Evolutionary conservation across 2,113 vertebrate genomes (phyloP), one percentile per base, ranked within the genome.

Genomic region (Naja naja): DNA sequence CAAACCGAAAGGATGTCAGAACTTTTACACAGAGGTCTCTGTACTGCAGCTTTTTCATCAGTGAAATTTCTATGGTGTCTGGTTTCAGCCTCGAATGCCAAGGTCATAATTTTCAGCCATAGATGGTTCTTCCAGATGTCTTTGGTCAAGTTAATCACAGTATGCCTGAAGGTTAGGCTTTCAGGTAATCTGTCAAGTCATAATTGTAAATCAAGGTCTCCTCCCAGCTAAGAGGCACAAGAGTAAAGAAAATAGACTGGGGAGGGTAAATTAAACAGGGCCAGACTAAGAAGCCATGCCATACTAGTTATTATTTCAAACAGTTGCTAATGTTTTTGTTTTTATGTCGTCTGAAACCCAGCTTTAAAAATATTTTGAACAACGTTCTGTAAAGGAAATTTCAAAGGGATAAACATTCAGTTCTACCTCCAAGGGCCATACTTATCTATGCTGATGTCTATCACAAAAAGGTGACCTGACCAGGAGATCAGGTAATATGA

Each of bases 91-190:
- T 95, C 97, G 97, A 98, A 98, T 97, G 96, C 97, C 97, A 97
- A 97, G 97, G 97, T 98, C 97, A 98, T 98, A 98, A 98, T 98
- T 98, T 97, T 97, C 95, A 96, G 93, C 97, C 95, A 94, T 97
- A 96, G 96, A 98, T 97, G 96, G 97, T 98, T 98, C 98, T 98
- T 96, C 97, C 98, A 99, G 98, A 98, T 99, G 98, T 98, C 98
- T 98, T 98, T 98, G 98, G 98, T 98, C 98, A 98, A 98, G 98
- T 98, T 99, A 98, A 99, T 99, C 98, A 98, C 98, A 97, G 97
- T 98, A 97, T 97, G 98, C 97, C 97, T 97, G 97, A 96, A 98
- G 98, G 98, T 98, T 98, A 98, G 47, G 53, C 96, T 97, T 96
- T 95, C 98, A 98, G 98, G 98, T 99, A 98, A 99, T 99, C 98